These are phyloP conservation scores for Carassius carassius DNA, from an alignment of 2,113 vertebrate genomes.

Conservation along the genomic window DNA sequence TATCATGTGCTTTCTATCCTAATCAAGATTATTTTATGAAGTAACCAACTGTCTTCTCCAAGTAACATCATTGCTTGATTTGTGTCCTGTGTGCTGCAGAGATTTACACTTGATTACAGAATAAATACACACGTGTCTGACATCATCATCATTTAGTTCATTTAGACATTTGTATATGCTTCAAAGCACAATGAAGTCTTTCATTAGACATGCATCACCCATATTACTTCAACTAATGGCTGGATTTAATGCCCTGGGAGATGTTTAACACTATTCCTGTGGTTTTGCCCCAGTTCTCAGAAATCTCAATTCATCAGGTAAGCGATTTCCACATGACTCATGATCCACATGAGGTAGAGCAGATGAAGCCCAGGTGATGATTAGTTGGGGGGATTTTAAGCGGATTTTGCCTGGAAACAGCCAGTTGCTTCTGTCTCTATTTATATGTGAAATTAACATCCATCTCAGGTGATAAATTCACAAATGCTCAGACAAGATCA, in stretches of 20 bases:
- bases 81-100: slow-evolving; percentile 9
- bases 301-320: neutral
- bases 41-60: slow-evolving; percentile 9
- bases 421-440: neutral
- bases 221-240: neutral
- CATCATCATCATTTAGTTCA: neutral
- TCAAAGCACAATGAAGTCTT: slow-evolving; percentile 9
- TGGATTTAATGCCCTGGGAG: neutral
- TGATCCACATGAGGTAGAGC: neutral
- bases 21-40: slow-evolving; percentile 19
- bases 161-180: slow-evolving; percentile 13
- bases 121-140: neutral
- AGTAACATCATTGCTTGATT: slow-evolving; percentile 9
- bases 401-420: neutral
- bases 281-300: slow-evolving; percentile 6
- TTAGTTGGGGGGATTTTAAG: neutral
- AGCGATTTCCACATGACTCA: neutral
- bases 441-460: neutral
- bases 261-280: neutral
- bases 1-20: slow-evolving; percentile 1
- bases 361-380: neutral
- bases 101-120: slow-evolving; percentile 12
- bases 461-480: neutral
- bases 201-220: slow-evolving; percentile 18
- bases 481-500: neutral